phyloP scores from a whole-genome alignment of 2,797 vertebrate species.

The Bryconaethiops microstoma region DNA sequence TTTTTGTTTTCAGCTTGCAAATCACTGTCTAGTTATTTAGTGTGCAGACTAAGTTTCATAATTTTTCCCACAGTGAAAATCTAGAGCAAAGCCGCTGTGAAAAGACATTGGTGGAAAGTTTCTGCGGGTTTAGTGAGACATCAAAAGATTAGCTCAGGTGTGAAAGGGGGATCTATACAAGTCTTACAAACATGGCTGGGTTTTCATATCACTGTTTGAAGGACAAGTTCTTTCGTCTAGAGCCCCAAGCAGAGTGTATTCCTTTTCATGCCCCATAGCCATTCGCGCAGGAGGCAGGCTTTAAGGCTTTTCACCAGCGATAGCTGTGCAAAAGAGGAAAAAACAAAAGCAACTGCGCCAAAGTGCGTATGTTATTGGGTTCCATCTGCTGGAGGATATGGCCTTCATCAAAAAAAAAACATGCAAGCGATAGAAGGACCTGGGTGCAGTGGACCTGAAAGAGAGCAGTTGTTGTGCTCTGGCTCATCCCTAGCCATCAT shows the following conservation, averaged over 20 bases:
- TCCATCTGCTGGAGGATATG: not conserved
- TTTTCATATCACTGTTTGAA: slow-evolving; percentile 34
- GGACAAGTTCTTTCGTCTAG: slow-evolving; percentile 38
- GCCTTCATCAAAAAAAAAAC: slow-evolving; percentile 17
- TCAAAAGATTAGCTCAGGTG: slow-evolving; percentile 38
- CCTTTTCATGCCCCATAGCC: slow-evolving; percentile 35
- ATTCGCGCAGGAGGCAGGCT: slow-evolving; percentile 16
- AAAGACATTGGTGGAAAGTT: slow-evolving; percentile 31
- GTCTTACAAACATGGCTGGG: slow-evolving; percentile 24
- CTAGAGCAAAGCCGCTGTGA: slow-evolving; percentile 18
- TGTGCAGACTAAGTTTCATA: slow-evolving; percentile 37
- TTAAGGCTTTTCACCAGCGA: slow-evolving; percentile 33
- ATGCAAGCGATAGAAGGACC: slow-evolving; percentile 1
- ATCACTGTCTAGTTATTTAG: not conserved
- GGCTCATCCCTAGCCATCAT: slow-evolving; percentile 8
- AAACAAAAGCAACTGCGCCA: slow-evolving; percentile 26
- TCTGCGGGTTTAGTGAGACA: slow-evolving; percentile 20
- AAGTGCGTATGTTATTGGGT: slow-evolving; percentile 4
- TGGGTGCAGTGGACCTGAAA: slow-evolving; percentile 22
- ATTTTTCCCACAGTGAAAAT: slow-evolving; percentile 38
- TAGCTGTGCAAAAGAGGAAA: slow-evolving; percentile 21
- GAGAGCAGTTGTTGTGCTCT: slow-evolving; percentile 24
- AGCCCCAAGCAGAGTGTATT: slow-evolving; percentile 16
- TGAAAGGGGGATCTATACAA: slow-evolving; percentile 37
- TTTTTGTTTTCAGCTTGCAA: no score